Evolutionary conservation across 1,140 invertebrate species (phyloP), one percentile per base, ranked within the genome.

Genomic region (Neodiprion pinetum): DNA sequence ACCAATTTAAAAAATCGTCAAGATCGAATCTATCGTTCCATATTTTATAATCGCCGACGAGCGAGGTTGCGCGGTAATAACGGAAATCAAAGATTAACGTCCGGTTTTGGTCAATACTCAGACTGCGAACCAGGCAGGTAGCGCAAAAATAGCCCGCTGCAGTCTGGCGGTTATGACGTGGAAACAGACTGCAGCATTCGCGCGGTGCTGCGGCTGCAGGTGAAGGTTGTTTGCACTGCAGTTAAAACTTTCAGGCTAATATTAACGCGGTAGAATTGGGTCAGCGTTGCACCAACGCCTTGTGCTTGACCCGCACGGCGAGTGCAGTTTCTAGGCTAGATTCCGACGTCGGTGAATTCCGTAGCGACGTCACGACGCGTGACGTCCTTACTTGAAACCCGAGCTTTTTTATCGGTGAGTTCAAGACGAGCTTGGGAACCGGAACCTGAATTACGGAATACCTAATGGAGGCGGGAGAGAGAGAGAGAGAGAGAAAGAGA

Each of bases 401-500:
- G 28, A 3, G 2, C 28, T 17, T 61, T 61, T 61, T 17, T 61
- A 12, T 61, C 53, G 11, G 11, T 7, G 53, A 61, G n/a, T 61
- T 40, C 28, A 40, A 40, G 28, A 5, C 28, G 28, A 61, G 53
- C 53, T 61, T 61, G 11, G 11, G 11, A 61, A 61, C 5, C 53
- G 53, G 53, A 61, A 61, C 11, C 11, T 5, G n/a, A 61, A 61
- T 61, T 61, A 61, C n/a, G 53, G 53, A 61, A 61, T 61, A 61
- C n/a, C n/a, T 61, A 61, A 61, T 61, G 11, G 53, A 61, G 53
- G 4, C 5, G 68, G 9, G 68, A 70, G 68, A 70, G 68, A 70
- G 9, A 40, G 2, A 70, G 68, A 70, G 68, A 70, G 68, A 70
- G 28, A 70, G n/a, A 17, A 1, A 3, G 68, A 70, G n/a, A 40